Evolutionary conservation across 2,888 invertebrate species (phyloP).

Genomic region (Apamea sordens): DNA sequence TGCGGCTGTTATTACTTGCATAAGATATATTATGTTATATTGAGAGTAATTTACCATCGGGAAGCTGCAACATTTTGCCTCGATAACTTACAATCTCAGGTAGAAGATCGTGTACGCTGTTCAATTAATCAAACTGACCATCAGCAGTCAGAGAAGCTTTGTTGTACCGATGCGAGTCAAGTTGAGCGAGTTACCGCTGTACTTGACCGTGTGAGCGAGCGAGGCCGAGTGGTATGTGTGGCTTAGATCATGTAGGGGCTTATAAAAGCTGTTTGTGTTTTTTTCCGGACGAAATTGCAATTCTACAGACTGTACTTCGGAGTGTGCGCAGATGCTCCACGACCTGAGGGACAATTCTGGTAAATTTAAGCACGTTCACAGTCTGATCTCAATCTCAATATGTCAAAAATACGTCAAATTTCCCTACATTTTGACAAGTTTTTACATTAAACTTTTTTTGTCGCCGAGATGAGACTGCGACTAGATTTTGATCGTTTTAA

Average conservation of each 20-base stretch:
- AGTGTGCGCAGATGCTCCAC: no score
- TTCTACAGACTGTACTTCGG: no score
- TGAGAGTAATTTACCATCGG: neutral
- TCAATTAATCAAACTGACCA: slow-evolving; percentile 40
- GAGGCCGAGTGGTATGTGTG: slow-evolving; percentile 34
- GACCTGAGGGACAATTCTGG: no score
- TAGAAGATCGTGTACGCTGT: neutral
- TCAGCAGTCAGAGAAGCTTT: slow-evolving; percentile 46
- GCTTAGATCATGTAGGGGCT: slow-evolving; percentile 1
- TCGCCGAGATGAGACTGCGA: no score
- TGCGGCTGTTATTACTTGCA: no score
- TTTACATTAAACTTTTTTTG: no score
- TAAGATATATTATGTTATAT: no score
- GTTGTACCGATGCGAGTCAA: slow-evolving; percentile 53
- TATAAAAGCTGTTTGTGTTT: slow-evolving; percentile 10
- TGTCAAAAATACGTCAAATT: no score
- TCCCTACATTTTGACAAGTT: no score
- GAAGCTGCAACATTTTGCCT: neutral
- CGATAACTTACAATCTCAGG: neutral
- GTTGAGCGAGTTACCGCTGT: slow-evolving; percentile 58
- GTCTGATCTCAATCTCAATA: no score
- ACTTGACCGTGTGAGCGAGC: slow-evolving; percentile 51
- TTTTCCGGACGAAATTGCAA: neutral
- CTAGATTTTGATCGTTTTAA: no score
- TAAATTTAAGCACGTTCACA: no score